These are phyloP conservation scores for Monochamus saltuarius DNA, from an alignment of 1,140 invertebrate species.

Conservation along the genomic window DNA sequence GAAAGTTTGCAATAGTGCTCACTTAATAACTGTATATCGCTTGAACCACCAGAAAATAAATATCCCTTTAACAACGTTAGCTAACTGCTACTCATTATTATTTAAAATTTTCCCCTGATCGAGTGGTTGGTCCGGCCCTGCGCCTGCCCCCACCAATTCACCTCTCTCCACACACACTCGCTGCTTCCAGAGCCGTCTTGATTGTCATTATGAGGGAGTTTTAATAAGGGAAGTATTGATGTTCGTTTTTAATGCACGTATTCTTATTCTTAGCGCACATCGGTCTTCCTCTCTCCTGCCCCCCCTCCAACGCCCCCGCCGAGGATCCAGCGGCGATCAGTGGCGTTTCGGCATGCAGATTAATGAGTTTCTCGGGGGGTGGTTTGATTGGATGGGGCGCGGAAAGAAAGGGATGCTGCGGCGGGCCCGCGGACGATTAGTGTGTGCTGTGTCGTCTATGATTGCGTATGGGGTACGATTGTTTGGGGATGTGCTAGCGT, in stretches of 20 bases:
- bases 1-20: too few species aligned
- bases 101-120: too few species aligned
- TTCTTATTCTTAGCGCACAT: conserved; percentile 46
- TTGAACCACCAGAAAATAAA: too few species aligned
- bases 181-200: conserved; percentile 42
- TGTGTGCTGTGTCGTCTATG: too few species aligned
- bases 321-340: conserved; percentile 10
- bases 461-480: too few species aligned
- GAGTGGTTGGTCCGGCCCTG: conserved; percentile 4
- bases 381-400: too few species aligned
- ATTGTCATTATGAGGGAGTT: conserved; percentile 54
- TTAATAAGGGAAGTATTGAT: conserved; percentile 55
- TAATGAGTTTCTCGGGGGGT: too few species aligned
- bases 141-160: conserved; percentile 26
- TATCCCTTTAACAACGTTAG: too few species aligned
- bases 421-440: too few species aligned
- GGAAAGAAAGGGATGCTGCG: conserved; percentile 4
- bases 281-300: conserved; percentile 21
- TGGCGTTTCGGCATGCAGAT: conserved; percentile 4
- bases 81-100: too few species aligned
- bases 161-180: conserved; percentile 34
- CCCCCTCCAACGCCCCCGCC: conserved; percentile 6
- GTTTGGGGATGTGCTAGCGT: too few species aligned
- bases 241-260: conserved; percentile 53
- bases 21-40: too few species aligned